These are phyloP conservation scores for Gallirallus australis DNA, from an alignment of 2,797 vertebrate genomes.

Conservation along the genomic window DNA sequence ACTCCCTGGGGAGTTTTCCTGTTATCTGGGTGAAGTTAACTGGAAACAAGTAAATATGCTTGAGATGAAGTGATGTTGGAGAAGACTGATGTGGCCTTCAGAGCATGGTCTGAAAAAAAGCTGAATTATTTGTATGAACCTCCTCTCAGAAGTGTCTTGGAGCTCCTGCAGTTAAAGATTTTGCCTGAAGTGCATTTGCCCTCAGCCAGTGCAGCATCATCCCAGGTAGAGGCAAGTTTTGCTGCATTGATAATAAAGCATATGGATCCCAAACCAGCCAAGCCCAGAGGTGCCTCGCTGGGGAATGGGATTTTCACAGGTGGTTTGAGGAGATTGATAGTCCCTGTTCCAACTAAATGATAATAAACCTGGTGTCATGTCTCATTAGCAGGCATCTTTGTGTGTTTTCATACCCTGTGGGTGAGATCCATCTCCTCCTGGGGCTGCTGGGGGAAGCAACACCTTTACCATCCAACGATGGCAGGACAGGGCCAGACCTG, in stretches of 20 bases:
- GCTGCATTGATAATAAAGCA: not conserved
- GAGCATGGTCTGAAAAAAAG: not conserved
- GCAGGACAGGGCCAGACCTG: rapidly evolving
- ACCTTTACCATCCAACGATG: not conserved
- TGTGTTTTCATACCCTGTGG: not conserved
- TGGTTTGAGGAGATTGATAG: constrained; percentile 25
- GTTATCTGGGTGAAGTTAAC: constrained; percentile 52
- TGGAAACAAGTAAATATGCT: constrained; percentile 54
- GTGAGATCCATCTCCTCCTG: not conserved
- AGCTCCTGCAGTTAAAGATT: not conserved
- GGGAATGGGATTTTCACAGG: constrained; percentile 29
- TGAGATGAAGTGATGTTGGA: constrained; percentile 13
- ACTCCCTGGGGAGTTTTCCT: constrained; percentile 19
- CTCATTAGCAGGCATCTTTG: not conserved
- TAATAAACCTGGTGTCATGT: constrained; percentile 30
- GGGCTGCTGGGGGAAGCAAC: not conserved
- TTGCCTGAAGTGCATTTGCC: not conserved
- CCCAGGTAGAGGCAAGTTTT: not conserved
- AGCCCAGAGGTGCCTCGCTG: not conserved
- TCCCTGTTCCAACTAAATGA: not conserved
- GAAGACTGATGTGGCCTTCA: constrained; percentile 11
- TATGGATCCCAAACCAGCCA: not conserved
- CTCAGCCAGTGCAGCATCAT: not conserved
- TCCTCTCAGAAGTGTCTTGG: not conserved
- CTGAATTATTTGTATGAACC: not conserved